Evolutionary conservation across 2,888 invertebrate genomes (phyloP).

Genomic region (Euzophera pinguis): DNA sequence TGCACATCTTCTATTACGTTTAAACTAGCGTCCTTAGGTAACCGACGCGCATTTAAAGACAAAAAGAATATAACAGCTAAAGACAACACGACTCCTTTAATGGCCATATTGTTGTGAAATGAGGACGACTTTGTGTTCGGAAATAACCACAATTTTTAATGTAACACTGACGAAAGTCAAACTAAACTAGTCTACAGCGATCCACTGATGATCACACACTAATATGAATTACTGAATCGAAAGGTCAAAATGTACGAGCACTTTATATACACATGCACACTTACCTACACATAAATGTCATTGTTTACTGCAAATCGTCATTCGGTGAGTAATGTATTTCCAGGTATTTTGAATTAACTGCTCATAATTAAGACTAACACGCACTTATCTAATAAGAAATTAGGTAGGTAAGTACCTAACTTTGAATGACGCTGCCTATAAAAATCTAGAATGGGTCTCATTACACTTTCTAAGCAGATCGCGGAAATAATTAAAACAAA

Average conservation of each 20-base stretch:
- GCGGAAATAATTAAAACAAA: no score
- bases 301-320: conserved; percentile 5
- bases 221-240: not conserved
- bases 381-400: no score
- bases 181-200: not conserved
- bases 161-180: not conserved
- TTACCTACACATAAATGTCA: not conserved
- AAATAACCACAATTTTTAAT: not conserved
- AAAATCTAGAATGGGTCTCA: no score
- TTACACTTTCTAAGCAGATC: no score
- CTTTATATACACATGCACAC: not conserved
- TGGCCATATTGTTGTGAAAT: not conserved
- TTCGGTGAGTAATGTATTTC: conserved; percentile 5
- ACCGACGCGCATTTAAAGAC: conserved; percentile 3
- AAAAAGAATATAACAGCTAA: not conserved
- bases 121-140: no score
- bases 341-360: not conserved
- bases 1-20: conserved; percentile 24
- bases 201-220: not conserved
- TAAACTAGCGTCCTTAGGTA: conserved; percentile 15
- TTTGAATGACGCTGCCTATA: no score
- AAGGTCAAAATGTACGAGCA: conserved; percentile 1
- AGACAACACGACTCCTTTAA: not conserved
- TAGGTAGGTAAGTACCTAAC: no score
- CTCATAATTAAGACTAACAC: not conserved